These are phyloP conservation scores for Alviniconcha strummeri DNA, from an alignment of 2,888 invertebrate genomes.

Conservation along the genomic window DNA sequence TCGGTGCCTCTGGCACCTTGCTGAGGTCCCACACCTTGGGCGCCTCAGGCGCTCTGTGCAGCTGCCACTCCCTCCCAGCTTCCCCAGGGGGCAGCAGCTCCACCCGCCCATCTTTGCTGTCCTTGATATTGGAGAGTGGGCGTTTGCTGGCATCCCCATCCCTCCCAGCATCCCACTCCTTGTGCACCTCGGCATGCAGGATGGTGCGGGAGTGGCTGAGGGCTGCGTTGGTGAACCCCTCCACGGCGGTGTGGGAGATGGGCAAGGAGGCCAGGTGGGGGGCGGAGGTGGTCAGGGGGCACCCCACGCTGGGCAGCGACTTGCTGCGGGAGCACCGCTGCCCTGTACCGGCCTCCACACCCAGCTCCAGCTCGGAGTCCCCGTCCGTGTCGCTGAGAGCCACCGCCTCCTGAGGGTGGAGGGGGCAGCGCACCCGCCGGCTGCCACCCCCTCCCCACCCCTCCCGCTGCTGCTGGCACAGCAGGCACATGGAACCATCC, in stretches of 20 bases:
- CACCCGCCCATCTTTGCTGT: neutral
- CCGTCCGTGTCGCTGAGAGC: constrained; percentile 19
- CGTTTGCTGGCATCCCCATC: neutral
- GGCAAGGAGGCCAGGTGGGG: constrained; percentile 12
- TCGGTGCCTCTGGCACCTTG: constrained; percentile 10
- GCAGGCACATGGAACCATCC: constrained; percentile 28
- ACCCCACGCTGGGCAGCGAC: constrained; percentile 53
- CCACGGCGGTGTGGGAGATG: constrained; percentile 23
- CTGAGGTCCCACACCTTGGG: constrained; percentile 22
- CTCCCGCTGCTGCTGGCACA: constrained; percentile 36
- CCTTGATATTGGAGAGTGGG: neutral
- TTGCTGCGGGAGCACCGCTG: constrained; percentile 48
- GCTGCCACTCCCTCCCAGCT: neutral
- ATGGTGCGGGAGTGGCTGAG: constrained; percentile 61
- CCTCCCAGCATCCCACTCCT: constrained; percentile 57
- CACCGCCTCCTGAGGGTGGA: constrained; percentile 23
- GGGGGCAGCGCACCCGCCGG: constrained; percentile 2
- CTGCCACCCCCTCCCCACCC: constrained; percentile 27
- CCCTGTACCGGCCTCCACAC: constrained; percentile 30
- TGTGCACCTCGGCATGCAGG: constrained; percentile 64
- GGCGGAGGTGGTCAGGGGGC: constrained; percentile 31
- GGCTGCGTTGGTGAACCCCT: constrained; percentile 35
- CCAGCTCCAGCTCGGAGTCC: constrained; percentile 34
- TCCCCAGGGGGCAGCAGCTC: neutral
- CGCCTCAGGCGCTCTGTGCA: neutral